Conservation (phyloP, 2,113 vertebrate genomes). For the Pteropus alecto region DNA sequence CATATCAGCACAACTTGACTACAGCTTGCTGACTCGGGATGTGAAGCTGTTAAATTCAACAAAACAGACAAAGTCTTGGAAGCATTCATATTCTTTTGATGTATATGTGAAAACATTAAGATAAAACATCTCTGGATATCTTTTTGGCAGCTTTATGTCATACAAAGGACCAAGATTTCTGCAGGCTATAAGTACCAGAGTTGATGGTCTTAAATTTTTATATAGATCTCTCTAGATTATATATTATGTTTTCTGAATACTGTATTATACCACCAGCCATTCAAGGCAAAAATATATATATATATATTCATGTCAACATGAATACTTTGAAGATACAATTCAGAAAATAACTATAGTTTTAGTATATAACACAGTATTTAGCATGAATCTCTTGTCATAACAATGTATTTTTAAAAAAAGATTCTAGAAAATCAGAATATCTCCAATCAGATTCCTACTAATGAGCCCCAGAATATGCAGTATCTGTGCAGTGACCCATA, state of each 20-base stretch:
- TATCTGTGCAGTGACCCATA: neutral
- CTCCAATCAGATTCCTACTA: neutral
- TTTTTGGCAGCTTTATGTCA: slow-evolving; percentile 3
- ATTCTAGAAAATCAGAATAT: slow-evolving; percentile 41
- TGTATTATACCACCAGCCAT: neutral
- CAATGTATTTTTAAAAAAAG: neutral
- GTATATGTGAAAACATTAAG: slow-evolving; percentile 40
- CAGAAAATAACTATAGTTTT: neutral
- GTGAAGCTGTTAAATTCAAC: slow-evolving; percentile 51
- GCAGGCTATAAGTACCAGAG: neutral
- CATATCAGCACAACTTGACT: neutral
- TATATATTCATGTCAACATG: neutral
- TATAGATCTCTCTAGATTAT: neutral
- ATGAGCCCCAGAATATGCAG: neutral
- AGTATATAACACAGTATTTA: neutral
- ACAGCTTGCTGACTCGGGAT: slow-evolving; percentile 13
- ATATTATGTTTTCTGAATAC: slow-evolving; percentile 6
- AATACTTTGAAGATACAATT: slow-evolving; percentile 14
- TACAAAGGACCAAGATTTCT: slow-evolving; percentile 30
- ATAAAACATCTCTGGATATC: neutral
- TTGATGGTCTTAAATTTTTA: neutral
- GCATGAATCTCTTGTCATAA: neutral
- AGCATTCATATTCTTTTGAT: slow-evolving; percentile 39
- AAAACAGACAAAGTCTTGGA: slow-evolving; percentile 55
- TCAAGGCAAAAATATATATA: neutral